Percentiles rank a stretch among this genome's conserved stretches.
phyloP scores from a whole-genome alignment of 2,888 invertebrate genomes.

The Cheilosia impressa region DNA sequence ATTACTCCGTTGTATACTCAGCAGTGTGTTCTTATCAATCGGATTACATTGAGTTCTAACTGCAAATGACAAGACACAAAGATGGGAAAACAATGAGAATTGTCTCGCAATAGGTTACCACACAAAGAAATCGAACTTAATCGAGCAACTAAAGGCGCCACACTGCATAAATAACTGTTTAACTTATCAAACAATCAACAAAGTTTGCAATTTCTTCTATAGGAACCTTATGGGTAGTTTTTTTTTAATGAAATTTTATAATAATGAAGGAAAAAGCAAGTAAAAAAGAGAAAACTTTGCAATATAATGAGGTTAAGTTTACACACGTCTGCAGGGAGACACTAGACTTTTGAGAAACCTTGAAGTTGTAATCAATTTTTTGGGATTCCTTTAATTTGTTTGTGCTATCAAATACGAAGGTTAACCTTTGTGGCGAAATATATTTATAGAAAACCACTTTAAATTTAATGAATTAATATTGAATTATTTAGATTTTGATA shows the following conservation, averaged over 20 bases:
- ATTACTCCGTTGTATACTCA: conserved; percentile 30
- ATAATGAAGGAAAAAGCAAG: conserved; percentile 26
- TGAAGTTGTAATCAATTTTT: conserved; percentile 53
- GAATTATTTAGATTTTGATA: conserved; percentile 48
- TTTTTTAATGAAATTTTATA: conserved; percentile 9
- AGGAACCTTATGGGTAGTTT: conserved; percentile 1
- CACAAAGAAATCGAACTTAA: conserved; percentile 43
- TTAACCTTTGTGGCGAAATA: conserved; percentile 47
- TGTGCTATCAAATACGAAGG: neutral
- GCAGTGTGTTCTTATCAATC: conserved; percentile 51
- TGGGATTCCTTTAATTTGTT: neutral
- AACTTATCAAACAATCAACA: conserved; percentile 34
- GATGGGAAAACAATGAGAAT: conserved; percentile 7
- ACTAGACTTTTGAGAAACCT: conserved; percentile 48
- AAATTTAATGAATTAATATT: conserved; percentile 41
- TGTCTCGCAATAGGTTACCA: conserved; percentile 16
- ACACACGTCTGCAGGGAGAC: conserved; percentile 63
- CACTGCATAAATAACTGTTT: conserved; percentile 6
- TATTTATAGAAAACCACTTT: conserved; percentile 33
- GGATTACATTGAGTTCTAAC: conserved; percentile 64
- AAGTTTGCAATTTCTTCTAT: conserved; percentile 7
- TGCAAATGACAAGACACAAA: conserved; percentile 11
- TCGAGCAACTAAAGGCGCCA: neutral
- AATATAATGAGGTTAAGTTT: conserved; percentile 76
- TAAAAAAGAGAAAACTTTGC: conserved; percentile 40